Base-by-base conservation (phyloP, 2,888 invertebrate species). In the Seladonia tumulorum region DNA sequence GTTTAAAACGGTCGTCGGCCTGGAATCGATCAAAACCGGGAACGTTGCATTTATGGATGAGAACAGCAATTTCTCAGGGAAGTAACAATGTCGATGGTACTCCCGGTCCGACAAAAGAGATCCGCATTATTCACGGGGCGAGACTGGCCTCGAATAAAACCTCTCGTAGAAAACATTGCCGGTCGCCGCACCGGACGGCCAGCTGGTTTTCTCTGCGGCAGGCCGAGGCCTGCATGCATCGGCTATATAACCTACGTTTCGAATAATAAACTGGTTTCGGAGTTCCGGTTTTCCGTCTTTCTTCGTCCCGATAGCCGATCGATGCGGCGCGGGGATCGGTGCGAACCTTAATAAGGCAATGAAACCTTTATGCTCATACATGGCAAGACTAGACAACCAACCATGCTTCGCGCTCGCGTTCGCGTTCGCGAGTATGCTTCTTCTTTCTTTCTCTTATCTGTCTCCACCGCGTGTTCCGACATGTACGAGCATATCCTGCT, bases 211-310 rank as follows among this genome's bases (percentile, higher is more conserved):
- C 60, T 60, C 60, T 8, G 66, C 35, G 29, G 66, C 63, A 5
- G 63, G 66, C 53, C 47, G 75, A 75, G 83, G 83, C 70, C 47
- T 77, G 68, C 47, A 57, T 18, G 74, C 87, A 71, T 68, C 68
- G 79, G 80, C 82, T 85, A n/a, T n/a, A n/a, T n/a, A 83, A 78
- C 88, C 82, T 82, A 83, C 89, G 87, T 89, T 89, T 90, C 89
- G 87, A 86, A 89, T 89, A 92, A 91, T 90, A 89, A 92, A 92
- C 92, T 90, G 88, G 92, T 89, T 90, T 90, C 81, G 82, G 76
- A 91, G 92, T 93, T 93, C 93, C 93, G 93, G 93, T 93, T 93
- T 92, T 91, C 91, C 91, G 88, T 91, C 91, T 89, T 91, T 90
- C 89, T 88, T 89, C 89, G 89, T 83, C 78, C 74, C 82, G 66